Evolutionary conservation across 2,888 invertebrate species (phyloP), one percentile per base, ranked within the genome.

Genomic region (Spatulosminthurus flaviceps): DNA sequence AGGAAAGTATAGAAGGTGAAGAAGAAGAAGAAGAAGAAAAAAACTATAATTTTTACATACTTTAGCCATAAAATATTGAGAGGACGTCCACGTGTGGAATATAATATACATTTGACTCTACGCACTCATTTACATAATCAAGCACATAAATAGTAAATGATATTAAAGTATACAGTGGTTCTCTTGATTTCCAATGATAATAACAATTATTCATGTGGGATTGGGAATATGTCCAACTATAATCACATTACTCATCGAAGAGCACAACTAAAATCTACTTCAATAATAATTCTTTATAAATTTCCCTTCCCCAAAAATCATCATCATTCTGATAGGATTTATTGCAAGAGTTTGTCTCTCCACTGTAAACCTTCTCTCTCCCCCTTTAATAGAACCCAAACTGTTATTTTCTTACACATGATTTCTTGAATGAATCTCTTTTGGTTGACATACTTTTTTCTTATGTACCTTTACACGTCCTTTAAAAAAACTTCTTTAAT

Each of bases 41-140:
- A 34, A 51, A 9, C 5, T 51, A 19, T 2, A 9, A 51, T 11
- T 51, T 51, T n/a, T n/a, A 51, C n/a, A 51, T n/a, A 51, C 51
- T 51, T 51, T 51, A 51, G 7, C n/a, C 51, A 51, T 51, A 51
- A 51, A 51, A 51, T 51, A 51, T 51, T 51, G 51, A 51, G 51
- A 19, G 16, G 16, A 13, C n/a, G 51, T 51, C 51, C 51, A 51
- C 51, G 51, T 51, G 51, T 4, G 16, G 51, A n/a, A n/a, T n/a
- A n/a, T n/a, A n/a, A n/a, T n/a, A n/a, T n/a, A n/a, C 51, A 51
- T 4, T 51, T 51, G 51, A 51, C 51, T 73, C 29, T 26, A 60
- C 72, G 22, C 24, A 29, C 70, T 34, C 34, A 70, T 70, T 70
- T 70, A 41, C 70, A 70, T 70, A 70, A 70, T 70, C 34, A 70